phyloP scores from a whole-genome alignment of 2,113 vertebrate species.

The Panurus biarmicus region DNA sequence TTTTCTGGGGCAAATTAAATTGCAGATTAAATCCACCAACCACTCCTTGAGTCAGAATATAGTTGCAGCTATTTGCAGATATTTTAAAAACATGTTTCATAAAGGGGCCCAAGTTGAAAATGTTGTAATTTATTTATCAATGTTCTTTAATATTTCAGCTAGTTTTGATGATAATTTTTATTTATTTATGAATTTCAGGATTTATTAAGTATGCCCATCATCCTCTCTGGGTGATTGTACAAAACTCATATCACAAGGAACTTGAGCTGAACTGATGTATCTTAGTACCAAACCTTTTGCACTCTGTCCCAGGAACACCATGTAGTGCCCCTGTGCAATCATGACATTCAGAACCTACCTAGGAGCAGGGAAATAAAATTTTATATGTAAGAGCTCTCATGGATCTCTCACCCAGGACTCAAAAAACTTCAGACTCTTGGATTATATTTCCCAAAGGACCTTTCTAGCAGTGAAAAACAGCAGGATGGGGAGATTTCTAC shows the following conservation, averaged over 20 bases:
- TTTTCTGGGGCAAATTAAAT: not conserved
- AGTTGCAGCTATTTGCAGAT: not conserved
- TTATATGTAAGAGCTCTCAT: not conserved
- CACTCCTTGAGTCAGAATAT: not conserved
- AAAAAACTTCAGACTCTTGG: not conserved
- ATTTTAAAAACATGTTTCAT: constrained; percentile 11
- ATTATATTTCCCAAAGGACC: not conserved
- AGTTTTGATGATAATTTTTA: not conserved
- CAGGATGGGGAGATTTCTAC: not conserved
- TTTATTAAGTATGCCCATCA: constrained; percentile 21
- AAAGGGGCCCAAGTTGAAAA: not conserved
- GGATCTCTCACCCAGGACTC: not conserved
- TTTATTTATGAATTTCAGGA: constrained; percentile 17
- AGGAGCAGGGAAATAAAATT: not conserved
- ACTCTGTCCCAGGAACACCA: not conserved
- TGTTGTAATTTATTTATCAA: constrained; percentile 12
- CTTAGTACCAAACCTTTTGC: not conserved
- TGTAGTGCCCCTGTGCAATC: not conserved
- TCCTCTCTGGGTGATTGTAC: not conserved
- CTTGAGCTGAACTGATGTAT: not conserved
- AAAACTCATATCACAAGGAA: not conserved
- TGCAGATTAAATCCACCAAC: not conserved
- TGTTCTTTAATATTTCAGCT: constrained; percentile 29
- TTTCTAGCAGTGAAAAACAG: not conserved
- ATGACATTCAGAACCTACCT: accelerated